These are phyloP conservation scores for Cotesia glomerata DNA, from an alignment of 1,140 invertebrate genomes.

Conservation along the genomic window DNA sequence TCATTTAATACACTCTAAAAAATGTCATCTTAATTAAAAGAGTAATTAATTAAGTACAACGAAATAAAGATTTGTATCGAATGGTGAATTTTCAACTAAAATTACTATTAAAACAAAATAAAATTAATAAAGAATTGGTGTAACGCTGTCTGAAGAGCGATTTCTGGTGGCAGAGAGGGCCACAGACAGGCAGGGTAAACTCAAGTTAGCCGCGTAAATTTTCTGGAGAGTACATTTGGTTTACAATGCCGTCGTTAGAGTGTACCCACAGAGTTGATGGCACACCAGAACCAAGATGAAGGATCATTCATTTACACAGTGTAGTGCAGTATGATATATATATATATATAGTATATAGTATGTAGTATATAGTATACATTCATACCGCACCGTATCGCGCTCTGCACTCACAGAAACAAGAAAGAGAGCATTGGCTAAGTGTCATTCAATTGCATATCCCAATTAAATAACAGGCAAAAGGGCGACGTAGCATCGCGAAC, in stretches of 20 bases:
- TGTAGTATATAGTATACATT: neutral
- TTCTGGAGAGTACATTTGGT: constrained; percentile 3
- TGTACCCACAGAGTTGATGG: constrained; percentile 1
- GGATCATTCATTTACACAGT: neutral
- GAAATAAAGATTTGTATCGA: no score
- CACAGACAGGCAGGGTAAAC: neutral
- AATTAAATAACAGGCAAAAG: constrained; percentile 66
- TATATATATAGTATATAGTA: neutral
- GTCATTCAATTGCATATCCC: constrained; percentile 64
- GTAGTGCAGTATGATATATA: neutral
- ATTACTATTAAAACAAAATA: neutral
- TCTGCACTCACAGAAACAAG: constrained; percentile 19
- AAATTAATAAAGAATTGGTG: neutral
- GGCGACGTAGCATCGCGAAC: constrained; percentile 61
- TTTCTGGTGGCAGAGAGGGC: no score
- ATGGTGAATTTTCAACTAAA: neutral
- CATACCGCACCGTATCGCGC: neutral
- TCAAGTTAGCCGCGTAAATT: neutral
- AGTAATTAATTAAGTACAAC: no score
- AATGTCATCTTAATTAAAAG: no score
- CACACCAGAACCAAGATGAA: neutral
- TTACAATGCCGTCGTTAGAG: constrained; percentile 50
- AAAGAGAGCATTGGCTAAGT: constrained; percentile 52
- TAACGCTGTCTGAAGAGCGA: no score
- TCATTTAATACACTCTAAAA: no score